Conservation (phyloP, 2,888 invertebrate genomes). For the Tethea ocularis region DNA sequence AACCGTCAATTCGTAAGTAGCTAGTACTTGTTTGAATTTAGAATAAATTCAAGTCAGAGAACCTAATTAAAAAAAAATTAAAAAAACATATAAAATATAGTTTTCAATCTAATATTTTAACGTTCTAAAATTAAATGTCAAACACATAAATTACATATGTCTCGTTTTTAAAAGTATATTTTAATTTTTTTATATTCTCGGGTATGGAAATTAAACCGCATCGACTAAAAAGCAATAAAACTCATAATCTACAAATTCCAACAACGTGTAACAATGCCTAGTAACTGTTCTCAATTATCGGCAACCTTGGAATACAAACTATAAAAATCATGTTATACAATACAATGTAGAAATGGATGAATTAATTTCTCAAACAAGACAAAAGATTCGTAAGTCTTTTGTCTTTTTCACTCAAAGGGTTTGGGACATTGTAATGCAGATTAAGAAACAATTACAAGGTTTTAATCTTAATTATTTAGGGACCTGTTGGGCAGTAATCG, state of each 20-base stretch:
- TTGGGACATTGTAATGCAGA: constrained; percentile 38
- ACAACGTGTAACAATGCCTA: background rate
- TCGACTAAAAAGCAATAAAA: background rate
- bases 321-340: constrained; percentile 1
- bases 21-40: background rate
- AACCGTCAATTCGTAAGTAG: background rate
- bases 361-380: constrained; percentile 12
- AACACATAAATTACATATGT: no score
- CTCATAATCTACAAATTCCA: background rate
- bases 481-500: constrained; percentile 52
- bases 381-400: constrained; percentile 19
- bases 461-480: constrained; percentile 54
- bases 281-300: background rate
- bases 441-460: constrained; percentile 46
- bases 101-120: no score
- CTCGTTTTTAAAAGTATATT: background rate
- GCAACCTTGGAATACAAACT: constrained; percentile 1
- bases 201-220: background rate
- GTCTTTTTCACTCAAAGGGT: constrained; percentile 23
- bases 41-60: background rate
- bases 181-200: background rate
- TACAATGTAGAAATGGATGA: background rate
- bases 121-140: no score
- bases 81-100: no score
- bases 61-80: background rate